A percentile compares a stretch with the other conserved stretches of the same genome.
phyloP scores from a whole-genome alignment of 1,140 invertebrate species.

The Drosophila pandora region DNA sequence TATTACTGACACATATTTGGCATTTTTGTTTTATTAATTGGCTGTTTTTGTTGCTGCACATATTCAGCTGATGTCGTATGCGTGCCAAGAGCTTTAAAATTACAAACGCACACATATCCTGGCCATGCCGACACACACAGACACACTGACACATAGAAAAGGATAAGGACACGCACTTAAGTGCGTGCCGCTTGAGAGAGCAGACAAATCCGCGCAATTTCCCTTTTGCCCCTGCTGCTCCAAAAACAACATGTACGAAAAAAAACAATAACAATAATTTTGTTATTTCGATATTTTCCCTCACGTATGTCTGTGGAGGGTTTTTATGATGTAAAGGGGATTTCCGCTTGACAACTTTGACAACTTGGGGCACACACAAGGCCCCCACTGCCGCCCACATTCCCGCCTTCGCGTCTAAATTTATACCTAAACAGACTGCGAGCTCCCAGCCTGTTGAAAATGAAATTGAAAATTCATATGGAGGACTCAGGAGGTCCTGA shows the following conservation, averaged over 20 bases:
- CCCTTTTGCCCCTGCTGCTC: slow-evolving; percentile 15
- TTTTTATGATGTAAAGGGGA: slow-evolving; percentile 75
- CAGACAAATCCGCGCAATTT: slow-evolving; percentile 72
- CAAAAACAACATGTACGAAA: slow-evolving; percentile 2
- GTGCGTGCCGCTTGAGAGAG: slow-evolving; percentile 62
- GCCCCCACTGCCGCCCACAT: background rate
- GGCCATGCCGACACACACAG: slow-evolving; percentile 11
- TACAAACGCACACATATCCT: slow-evolving; percentile 28
- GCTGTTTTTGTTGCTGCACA: slow-evolving; percentile 23
- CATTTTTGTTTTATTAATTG: slow-evolving; percentile 63
- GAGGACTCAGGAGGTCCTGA: slow-evolving; percentile 32
- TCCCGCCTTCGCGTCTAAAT: slow-evolving; percentile 57
- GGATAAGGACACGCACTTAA: slow-evolving; percentile 53
- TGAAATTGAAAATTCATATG: slow-evolving; percentile 80
- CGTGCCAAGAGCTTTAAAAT: slow-evolving; percentile 44
- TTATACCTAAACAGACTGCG: slow-evolving; percentile 47
- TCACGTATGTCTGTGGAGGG: slow-evolving; percentile 47
- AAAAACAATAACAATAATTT: slow-evolving; percentile 82
- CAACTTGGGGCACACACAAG: slow-evolving; percentile 54
- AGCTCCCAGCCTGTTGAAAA: slow-evolving; percentile 61
- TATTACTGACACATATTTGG: slow-evolving; percentile 60
- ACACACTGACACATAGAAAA: slow-evolving; percentile 3
- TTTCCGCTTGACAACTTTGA: slow-evolving; percentile 82
- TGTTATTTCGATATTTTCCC: slow-evolving; percentile 82
- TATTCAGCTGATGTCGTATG: slow-evolving; percentile 15